Conservation (phyloP, 2,888 invertebrate species). For the Drosophila ezoana region DNA sequence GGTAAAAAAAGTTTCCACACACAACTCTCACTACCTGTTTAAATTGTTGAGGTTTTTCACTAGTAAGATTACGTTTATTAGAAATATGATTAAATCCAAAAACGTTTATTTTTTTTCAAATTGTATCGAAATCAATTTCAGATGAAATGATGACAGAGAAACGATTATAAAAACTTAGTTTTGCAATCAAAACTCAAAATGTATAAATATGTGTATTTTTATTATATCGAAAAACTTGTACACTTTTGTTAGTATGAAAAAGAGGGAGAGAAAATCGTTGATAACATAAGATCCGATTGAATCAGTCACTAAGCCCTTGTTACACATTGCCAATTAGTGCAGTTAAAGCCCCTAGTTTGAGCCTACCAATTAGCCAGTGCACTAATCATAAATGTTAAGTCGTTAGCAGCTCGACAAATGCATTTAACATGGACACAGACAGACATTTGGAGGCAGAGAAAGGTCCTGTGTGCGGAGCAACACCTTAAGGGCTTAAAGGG, state of each 20-base stretch:
- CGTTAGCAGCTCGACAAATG: slow-evolving; percentile 55
- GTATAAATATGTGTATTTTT: background rate
- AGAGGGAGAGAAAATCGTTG: background rate
- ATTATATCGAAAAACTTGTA: background rate
- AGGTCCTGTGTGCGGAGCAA: slow-evolving; percentile 24
- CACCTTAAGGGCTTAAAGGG: slow-evolving; percentile 62
- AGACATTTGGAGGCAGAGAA: background rate
- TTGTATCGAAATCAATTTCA: too few species aligned
- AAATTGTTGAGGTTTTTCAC: too few species aligned
- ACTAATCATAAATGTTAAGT: slow-evolving; percentile 66
- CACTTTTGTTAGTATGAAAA: background rate
- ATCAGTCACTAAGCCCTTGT: slow-evolving; percentile 11
- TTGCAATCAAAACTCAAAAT: too few species aligned
- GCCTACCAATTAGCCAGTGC: slow-evolving; percentile 61
- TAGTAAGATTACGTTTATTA: too few species aligned
- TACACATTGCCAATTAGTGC: slow-evolving; percentile 49
- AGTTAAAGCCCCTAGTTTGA: slow-evolving; percentile 24
- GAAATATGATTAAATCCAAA: too few species aligned
- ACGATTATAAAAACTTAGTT: too few species aligned
- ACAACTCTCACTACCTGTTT: too few species aligned
- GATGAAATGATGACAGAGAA: too few species aligned
- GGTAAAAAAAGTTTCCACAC: too few species aligned
- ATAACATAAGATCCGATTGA: slow-evolving; percentile 41
- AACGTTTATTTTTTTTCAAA: too few species aligned
- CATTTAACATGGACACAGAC: slow-evolving; percentile 26